Percentiles rank a stretch among this genome's conserved stretches.
These are phyloP conservation scores for Ophraella communa DNA, from an alignment of 2,888 invertebrate genomes.

Conservation along the genomic window DNA sequence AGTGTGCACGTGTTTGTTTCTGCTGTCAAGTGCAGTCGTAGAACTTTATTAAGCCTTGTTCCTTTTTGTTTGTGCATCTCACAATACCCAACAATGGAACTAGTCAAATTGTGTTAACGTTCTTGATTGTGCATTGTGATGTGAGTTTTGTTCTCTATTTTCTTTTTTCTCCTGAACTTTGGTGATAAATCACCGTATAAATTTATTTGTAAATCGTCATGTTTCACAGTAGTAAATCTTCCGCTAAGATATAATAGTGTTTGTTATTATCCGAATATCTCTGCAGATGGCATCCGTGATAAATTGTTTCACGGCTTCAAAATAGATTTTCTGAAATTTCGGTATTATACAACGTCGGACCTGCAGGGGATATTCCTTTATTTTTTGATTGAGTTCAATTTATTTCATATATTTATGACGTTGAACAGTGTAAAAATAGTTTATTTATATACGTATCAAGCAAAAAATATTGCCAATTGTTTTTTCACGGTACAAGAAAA, in stretches of 20 bases:
- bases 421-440: background rate
- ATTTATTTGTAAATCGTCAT: constrained; percentile 16
- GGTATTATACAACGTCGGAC: background rate
- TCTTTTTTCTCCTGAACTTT: background rate
- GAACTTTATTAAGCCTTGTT: too few species aligned
- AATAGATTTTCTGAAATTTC: constrained; percentile 2
- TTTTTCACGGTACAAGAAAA: too few species aligned
- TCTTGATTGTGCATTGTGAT: background rate
- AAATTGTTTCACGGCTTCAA: constrained; percentile 20
- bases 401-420: background rate
- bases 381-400: background rate
- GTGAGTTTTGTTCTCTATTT: background rate
- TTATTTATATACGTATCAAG: too few species aligned
- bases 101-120: background rate
- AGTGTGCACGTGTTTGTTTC: too few species aligned
- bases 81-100: too few species aligned
- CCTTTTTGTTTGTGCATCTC: too few species aligned
- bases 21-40: too few species aligned
- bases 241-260: constrained; percentile 21
- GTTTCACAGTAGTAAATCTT: constrained; percentile 15
- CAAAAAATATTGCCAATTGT: too few species aligned
- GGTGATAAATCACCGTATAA: background rate
- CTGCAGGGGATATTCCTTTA: background rate
- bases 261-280: constrained; percentile 24
- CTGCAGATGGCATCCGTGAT: constrained; percentile 22